Evolutionary conservation across 2,888 invertebrate species (phyloP), one percentile per base, ranked within the genome.

Genomic region (Caradrina clavipalpis): DNA sequence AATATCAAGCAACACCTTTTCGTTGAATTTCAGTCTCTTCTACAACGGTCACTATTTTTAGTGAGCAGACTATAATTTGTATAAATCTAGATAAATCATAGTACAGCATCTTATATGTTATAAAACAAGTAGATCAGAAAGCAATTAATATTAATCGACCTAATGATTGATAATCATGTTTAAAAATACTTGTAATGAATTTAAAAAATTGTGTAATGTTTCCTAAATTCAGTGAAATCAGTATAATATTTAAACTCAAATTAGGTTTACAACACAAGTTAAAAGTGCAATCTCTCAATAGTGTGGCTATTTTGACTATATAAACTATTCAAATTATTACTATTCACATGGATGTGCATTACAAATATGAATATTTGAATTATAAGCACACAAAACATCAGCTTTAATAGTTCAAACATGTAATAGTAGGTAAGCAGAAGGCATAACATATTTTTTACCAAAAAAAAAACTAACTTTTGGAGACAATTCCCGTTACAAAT

Each of bases 341-440:
- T 22, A 47, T 0, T 17, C 1, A 10, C 11, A n/a, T n/a, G 45
- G 22, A 67, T 4, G 15, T 50, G 55, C 0, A 50, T 67, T 22
- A 58, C 1, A 22, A 51, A 26, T 69, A 35, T 19, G 19, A 22
- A 53, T 39, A 69, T 49, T 22, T 10, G 10, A 47, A 35, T 53
- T 19, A 53, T 11, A 15, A 53, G 11, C 11, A 47, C 17, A 53
- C 17, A 53, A 69, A 69, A 47, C 13, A 19, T 19, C 21, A 1
- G 11, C 39, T 15, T 50, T 35, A 35, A 13, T 35, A 31, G 21
- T 21, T 47, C 1, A 39, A 42, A 11, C 58, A 21, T 15, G 49
- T 10, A 21, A 45, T 7, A 35, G 35, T 8, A 1, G 6, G 1
- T 13, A 26, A 0, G 1, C 3, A 17, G 39, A 26, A 19, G 1